Evolutionary conservation across 2,888 invertebrate genomes (phyloP), one percentile per base, ranked within the genome.

Genomic region (Bembecia ichneumoniformis): DNA sequence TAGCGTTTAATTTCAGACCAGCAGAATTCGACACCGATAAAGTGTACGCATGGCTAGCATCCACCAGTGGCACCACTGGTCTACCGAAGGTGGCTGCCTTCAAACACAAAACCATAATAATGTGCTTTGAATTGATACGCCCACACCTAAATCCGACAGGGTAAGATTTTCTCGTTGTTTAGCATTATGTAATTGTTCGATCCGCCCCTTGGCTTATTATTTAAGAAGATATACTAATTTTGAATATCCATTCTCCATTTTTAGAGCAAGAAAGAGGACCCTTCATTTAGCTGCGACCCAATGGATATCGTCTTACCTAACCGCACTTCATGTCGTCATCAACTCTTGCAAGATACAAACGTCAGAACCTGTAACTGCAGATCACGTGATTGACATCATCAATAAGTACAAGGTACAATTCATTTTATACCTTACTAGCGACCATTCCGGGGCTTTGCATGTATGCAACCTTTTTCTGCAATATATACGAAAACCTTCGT

Each of bases 1-100:
- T 7, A 20, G 7, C 28, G 9, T 28, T 28, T 28, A 7, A 28
- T 69, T 69, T 9, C 64, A 83, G 83, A 50, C 62, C 70, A 9
- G 67, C 68, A 3, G 57, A 60, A 10, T 65, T 82, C 14, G 75
- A 82, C 44, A 35, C 58, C 14, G 65, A 71, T 0, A 71, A 71
- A 44, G 51, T 67, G 1, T 75, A 67, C 50, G 62, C 55, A 0
- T 80, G 76, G 68, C 56, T 84, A 10, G 53, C 74, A 2, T 66
- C 70, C 49, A 78, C 83, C 0, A 77, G 83, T 1, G 84, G 84
- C 0, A 78, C 81, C 0, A 71, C 77, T 0, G 83, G 82, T 0
- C 52, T 56, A 0, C 53, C 71, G 0, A 86, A 86, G 52, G 55
- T 77, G 0, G 80, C 74, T 0, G 80, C 82, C 0, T 62, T 80